Evolutionary conservation across 2,113 vertebrate genomes (phyloP).

Genomic region (Electrona antarctica): DNA sequence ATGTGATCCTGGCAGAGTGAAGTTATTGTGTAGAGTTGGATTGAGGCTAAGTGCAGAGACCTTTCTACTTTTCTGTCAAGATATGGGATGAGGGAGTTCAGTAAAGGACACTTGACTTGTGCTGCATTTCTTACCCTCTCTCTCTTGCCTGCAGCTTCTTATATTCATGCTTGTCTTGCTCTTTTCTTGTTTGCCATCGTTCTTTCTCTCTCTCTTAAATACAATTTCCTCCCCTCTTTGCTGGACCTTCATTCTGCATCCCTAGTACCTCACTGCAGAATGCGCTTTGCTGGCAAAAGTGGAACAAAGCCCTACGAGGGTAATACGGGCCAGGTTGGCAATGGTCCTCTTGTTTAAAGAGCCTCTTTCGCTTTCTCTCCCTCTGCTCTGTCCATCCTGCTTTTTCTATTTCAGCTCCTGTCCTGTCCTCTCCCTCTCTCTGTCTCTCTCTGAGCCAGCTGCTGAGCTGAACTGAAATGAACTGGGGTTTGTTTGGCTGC

Average conservation of each 20-base stretch:
- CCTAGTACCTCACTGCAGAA: slow-evolving; percentile 20
- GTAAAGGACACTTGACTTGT: background rate
- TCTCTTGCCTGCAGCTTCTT: slow-evolving; percentile 19
- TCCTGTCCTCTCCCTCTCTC: slow-evolving; percentile 1
- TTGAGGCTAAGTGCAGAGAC: slow-evolving; percentile 31
- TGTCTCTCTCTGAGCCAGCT: slow-evolving; percentile 11
- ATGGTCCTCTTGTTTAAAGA: slow-evolving; percentile 28
- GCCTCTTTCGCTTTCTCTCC: background rate
- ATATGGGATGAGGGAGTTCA: background rate
- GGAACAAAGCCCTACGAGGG: slow-evolving; percentile 13
- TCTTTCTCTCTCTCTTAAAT: background rate
- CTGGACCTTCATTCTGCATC: background rate
- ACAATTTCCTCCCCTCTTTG: too few species aligned
- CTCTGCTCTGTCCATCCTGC: too few species aligned
- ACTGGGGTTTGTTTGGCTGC: slow-evolving; percentile 6
- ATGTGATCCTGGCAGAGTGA: background rate
- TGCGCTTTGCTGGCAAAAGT: slow-evolving; percentile 33
- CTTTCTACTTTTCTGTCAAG: background rate
- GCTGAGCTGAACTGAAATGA: slow-evolving; percentile 34
- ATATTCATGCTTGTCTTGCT: slow-evolving; percentile 19
- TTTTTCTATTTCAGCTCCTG: background rate
- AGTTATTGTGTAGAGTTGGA: slow-evolving; percentile 3
- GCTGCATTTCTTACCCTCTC: slow-evolving; percentile 17
- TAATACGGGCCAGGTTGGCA: slow-evolving; percentile 25
- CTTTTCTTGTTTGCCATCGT: slow-evolving; percentile 16